Base-by-base conservation (phyloP, 2,113 vertebrate species). In the Eudyptes chrysolophus region DNA sequence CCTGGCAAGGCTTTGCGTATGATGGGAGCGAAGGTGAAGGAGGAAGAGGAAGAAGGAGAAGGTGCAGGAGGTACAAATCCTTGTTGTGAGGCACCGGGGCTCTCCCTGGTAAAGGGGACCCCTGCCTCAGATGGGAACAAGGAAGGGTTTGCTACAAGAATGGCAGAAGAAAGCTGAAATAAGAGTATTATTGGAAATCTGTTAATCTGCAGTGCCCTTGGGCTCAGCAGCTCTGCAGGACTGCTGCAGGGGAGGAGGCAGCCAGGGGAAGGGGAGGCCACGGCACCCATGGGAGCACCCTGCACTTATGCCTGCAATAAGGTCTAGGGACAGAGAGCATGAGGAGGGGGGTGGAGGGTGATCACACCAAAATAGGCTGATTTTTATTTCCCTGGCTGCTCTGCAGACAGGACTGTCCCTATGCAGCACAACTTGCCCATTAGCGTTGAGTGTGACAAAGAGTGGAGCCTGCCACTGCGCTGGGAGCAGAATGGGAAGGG, bases 61-160 rank as follows among this genome's bases (percentile, higher is more conserved):
- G 48, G 26, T 14, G 22, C 46, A 19, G 79, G 54, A 61, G 3
- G 22, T 4, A 36, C 60, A 14, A 42, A 44, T 34, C 3, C 29
- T 55, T 34, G 2, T 0, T 4, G 38, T 0, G 3, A 52, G 30
- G 57, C 44, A 11, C 16, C 1, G 1, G 34, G 18, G 70, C 32
- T 54, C 19, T 27, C 29, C 42, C 20, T 10, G 65, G 79, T 30
- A 9, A 20, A 5, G 11, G 19, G 51, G 34, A 44, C 3, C 61
- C 20, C 32, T 13, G 11, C 57, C 51, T 11, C 0, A 6, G 30
- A 6, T 20, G 1, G 38, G 29, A 13, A 44, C 0, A 4, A 54
- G 64, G 71, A 25, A 42, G 48, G 60, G 26, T 66, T 61, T 15
- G 75, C 75, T 15, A 21, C 1, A 4, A 27, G 80, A 72, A 21